phyloP scores from a whole-genome alignment of 2,888 invertebrate species.

The Polia nebulosa region DNA sequence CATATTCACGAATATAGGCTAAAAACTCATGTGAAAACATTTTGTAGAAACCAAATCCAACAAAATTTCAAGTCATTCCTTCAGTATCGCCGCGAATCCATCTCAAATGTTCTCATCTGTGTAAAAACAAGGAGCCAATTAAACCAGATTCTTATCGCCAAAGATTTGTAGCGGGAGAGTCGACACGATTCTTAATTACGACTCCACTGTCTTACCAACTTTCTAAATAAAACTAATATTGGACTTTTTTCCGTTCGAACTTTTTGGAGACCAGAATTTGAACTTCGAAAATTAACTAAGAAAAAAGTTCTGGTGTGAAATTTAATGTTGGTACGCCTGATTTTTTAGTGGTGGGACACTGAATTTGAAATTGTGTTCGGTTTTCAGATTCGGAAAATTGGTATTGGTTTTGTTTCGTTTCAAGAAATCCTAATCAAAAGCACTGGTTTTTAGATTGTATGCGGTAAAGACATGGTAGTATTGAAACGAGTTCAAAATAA shows the following conservation, averaged over 20 bases:
- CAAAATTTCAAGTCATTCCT: conserved; percentile 28
- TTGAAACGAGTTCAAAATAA: background rate
- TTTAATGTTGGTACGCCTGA: conserved; percentile 38
- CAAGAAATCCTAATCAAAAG: conserved; percentile 1
- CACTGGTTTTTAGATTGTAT: conserved; percentile 17
- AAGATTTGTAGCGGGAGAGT: conserved; percentile 66
- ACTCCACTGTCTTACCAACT: conserved; percentile 49
- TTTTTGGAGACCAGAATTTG: conserved; percentile 34
- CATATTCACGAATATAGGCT: background rate
- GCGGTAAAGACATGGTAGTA: background rate
- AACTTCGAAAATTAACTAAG: conserved; percentile 4
- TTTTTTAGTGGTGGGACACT: conserved; percentile 3
- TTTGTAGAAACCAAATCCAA: background rate
- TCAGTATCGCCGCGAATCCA: conserved; percentile 22
- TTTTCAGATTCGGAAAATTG: conserved; percentile 15
- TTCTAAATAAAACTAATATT: conserved; percentile 60
- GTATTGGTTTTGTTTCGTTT: conserved; percentile 23
- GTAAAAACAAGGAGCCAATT: conserved; percentile 71
- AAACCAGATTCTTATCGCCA: conserved; percentile 64
- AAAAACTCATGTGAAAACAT: background rate
- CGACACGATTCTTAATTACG: conserved; percentile 60
- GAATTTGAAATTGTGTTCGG: conserved; percentile 24
- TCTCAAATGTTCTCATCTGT: conserved; percentile 57
- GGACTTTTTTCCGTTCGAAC: conserved; percentile 39
- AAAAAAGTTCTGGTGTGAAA: conserved; percentile 19